Percentiles rank a stretch among this genome's conserved stretches.
Conservation (phyloP, 2,888 invertebrate genomes). For the Cephus runcator region DNA sequence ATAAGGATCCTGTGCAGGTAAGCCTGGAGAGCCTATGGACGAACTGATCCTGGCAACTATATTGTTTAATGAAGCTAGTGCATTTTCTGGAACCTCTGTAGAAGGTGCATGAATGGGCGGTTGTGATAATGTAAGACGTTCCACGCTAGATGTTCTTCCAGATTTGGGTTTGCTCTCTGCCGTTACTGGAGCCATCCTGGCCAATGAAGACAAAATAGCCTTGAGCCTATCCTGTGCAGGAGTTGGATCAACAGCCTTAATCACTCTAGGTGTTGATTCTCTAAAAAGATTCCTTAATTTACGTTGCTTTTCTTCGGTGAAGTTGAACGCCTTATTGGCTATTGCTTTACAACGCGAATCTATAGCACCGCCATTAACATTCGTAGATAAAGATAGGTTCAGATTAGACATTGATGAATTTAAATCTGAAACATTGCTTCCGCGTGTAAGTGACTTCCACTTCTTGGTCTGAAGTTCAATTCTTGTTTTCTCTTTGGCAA, state of each 20-base stretch:
- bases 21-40: neutral
- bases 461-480: conserved; percentile 44
- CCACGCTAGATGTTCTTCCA: conserved; percentile 16
- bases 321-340: conserved; percentile 46
- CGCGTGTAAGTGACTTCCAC: conserved; percentile 44
- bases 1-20: neutral
- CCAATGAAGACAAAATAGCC: conserved; percentile 54
- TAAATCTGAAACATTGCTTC: conserved; percentile 33
- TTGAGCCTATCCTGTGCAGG: conserved; percentile 55
- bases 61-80: conserved; percentile 57
- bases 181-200: conserved; percentile 32
- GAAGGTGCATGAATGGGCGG: neutral
- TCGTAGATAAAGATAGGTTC: conserved; percentile 38
- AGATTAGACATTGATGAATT: conserved; percentile 51
- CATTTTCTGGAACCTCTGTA: neutral
- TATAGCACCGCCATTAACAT: conserved; percentile 43
- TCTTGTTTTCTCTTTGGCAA: conserved; percentile 68
- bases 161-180: conserved; percentile 31
- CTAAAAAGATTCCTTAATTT: conserved; percentile 49
- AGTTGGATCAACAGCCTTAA: conserved; percentile 52
- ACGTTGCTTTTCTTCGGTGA: conserved; percentile 49
- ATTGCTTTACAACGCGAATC: conserved; percentile 55
- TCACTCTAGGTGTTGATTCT: conserved; percentile 44
- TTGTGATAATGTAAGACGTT: neutral
- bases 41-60: conserved; percentile 56